Conservation (phyloP, 2,797 vertebrate genomes). For the Hydrocynus forskahlii region DNA sequence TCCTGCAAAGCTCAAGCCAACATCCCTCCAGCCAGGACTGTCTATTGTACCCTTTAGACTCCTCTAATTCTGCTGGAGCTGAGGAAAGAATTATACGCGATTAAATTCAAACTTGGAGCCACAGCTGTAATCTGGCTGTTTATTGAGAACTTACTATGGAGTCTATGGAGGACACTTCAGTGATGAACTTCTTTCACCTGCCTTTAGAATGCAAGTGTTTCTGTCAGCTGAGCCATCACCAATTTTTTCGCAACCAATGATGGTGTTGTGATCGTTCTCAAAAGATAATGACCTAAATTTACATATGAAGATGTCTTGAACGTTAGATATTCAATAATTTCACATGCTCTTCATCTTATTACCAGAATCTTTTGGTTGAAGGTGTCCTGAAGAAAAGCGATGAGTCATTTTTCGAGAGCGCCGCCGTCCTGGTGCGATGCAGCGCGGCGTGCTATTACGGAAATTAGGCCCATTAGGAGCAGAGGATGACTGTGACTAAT, state of each 20-base stretch:
- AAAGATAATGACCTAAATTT: background rate
- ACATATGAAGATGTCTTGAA: background rate
- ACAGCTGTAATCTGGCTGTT: slow-evolving; percentile 66
- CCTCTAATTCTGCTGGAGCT: slow-evolving; percentile 54
- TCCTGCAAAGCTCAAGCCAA: slow-evolving; percentile 57
- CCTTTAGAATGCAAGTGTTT: background rate
- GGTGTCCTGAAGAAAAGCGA: slow-evolving; percentile 22
- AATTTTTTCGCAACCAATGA: background rate
- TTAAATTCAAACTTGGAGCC: slow-evolving; percentile 69
- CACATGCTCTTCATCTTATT: background rate
- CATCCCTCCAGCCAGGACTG: slow-evolving; percentile 58
- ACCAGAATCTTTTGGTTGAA: slow-evolving; percentile 37
- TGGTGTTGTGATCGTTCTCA: background rate
- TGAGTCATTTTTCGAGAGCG: slow-evolving; percentile 34
- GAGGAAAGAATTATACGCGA: slow-evolving; percentile 64
- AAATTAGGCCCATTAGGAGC: slow-evolving; percentile 66
- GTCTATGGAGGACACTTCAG: background rate
- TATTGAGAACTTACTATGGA: background rate
- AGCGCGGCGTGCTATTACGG: slow-evolving; percentile 60
- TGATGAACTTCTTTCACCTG: background rate
- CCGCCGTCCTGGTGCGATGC: slow-evolving; percentile 47
- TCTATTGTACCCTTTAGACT: slow-evolving; percentile 66
- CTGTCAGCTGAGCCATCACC: background rate
- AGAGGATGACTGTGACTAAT: slow-evolving; percentile 63
- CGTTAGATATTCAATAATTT: slow-evolving; percentile 1